Conservation (phyloP, 2,888 invertebrate genomes). For the Plebejus melissa region DNA sequence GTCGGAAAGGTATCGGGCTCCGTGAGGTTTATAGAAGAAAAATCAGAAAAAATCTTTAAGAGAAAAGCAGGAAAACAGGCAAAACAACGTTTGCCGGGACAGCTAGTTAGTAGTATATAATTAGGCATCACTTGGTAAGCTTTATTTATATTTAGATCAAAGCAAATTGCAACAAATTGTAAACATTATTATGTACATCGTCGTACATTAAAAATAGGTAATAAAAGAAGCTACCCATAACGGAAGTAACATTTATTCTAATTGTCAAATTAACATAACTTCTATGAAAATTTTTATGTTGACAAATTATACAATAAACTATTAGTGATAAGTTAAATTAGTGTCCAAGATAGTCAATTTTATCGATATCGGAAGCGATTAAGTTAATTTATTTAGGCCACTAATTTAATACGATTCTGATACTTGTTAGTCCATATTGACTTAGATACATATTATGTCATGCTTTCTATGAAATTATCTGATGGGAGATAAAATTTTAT, state of each 20-base stretch:
- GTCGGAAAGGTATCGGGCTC: too few species aligned
- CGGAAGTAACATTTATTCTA: neutral
- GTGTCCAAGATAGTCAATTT: neutral
- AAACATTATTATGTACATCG: too few species aligned
- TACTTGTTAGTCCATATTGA: neutral
- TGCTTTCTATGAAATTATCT: neutral
- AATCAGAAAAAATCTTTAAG: too few species aligned
- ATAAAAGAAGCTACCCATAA: neutral
- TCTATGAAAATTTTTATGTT: slow-evolving; percentile 2
- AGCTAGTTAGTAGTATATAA: too few species aligned
- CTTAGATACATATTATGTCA: neutral
- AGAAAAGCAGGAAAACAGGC: too few species aligned
- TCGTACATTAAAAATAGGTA: too few species aligned
- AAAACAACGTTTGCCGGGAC: too few species aligned
- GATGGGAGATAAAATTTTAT: neutral
- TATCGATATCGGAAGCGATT: neutral
- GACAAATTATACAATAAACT: neutral
- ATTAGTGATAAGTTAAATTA: neutral
- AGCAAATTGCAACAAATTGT: too few species aligned
- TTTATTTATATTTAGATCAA: too few species aligned
- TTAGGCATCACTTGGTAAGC: too few species aligned
- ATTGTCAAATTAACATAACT: neutral
- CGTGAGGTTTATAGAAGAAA: too few species aligned
- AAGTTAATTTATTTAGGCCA: neutral
- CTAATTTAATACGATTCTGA: neutral